Evolutionary conservation across 2,797 vertebrate species (phyloP).

Genomic region (Momotus momota): DNA sequence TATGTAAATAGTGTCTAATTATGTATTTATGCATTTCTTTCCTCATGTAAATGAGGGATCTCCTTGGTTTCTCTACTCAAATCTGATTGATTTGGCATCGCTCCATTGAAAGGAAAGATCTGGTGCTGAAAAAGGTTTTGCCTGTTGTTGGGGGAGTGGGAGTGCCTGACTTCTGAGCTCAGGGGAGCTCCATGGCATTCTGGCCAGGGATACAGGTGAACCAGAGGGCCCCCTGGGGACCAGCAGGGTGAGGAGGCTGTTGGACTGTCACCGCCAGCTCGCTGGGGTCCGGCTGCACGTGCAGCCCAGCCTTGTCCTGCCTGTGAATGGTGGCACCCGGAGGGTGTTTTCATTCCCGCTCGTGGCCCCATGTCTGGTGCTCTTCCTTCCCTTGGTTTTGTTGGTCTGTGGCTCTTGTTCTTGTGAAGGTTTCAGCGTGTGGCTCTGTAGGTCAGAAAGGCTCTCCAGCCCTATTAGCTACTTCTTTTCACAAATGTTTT

Average conservation of each 20-base stretch:
- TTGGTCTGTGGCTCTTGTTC: not conserved
- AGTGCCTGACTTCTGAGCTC: not conserved
- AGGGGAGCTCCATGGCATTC: not conserved
- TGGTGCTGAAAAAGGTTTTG: not conserved
- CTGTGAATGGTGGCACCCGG: rapidly evolving
- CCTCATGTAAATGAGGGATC: conserved; percentile 29
- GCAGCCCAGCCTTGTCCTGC: not conserved
- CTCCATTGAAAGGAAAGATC: not conserved
- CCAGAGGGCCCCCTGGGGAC: not conserved
- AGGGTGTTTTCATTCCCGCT: not conserved
- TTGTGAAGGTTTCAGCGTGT: not conserved
- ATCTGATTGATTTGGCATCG: not conserved
- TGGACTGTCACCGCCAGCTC: not conserved
- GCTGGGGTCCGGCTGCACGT: not conserved
- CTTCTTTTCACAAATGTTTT: not conserved
- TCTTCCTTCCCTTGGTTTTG: not conserved
- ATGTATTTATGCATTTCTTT: conserved; percentile 36
- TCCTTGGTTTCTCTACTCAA: not conserved
- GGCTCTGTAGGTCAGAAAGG: not conserved
- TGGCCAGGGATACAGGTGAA: not conserved
- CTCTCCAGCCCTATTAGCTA: not conserved
- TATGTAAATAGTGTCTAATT: conserved; percentile 52
- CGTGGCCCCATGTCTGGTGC: not conserved
- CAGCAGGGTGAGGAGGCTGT: not conserved
- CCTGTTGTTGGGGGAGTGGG: not conserved